These are phyloP conservation scores for Myopa tessellatipennis DNA, from an alignment of 2,888 invertebrate genomes.

Conservation along the genomic window DNA sequence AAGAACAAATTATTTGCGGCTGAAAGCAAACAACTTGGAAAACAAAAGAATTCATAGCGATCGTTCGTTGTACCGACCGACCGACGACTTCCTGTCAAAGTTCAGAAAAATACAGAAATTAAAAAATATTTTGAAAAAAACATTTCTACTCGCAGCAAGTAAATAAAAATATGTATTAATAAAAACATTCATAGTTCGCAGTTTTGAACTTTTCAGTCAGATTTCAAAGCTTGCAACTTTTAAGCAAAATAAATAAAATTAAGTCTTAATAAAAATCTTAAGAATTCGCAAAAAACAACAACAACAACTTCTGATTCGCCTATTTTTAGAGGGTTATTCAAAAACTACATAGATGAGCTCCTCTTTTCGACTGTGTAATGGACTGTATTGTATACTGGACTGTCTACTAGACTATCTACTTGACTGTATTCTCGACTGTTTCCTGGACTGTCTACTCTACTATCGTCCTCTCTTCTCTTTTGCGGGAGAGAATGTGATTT, in stretches of 20 bases:
- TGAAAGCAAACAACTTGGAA: slow-evolving; percentile 38
- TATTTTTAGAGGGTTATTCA: neutral
- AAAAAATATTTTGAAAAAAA: slow-evolving; percentile 25
- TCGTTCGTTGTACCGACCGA: slow-evolving; percentile 27
- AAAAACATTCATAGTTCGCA: neutral
- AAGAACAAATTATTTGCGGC: slow-evolving; percentile 26
- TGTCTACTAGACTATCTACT: no score
- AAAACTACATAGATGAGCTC: no score
- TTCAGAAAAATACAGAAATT: slow-evolving; percentile 46
- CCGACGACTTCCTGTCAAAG: slow-evolving; percentile 52
- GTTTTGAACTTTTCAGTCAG: neutral
- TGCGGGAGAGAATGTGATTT: no score
- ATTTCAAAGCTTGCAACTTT: neutral
- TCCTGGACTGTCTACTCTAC: no score
- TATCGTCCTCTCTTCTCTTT: no score
- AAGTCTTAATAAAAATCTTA: neutral
- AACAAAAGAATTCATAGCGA: slow-evolving; percentile 47
- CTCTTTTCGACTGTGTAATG: neutral
- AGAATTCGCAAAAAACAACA: neutral
- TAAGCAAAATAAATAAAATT: neutral
- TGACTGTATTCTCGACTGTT: no score
- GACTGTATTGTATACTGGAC: no score
- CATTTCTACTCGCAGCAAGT: neutral
- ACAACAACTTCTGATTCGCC: neutral
- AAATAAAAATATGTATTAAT: neutral